Evolutionary conservation across 2,797 vertebrate species (phyloP).

Genomic region (Rhincodon typus): DNA sequence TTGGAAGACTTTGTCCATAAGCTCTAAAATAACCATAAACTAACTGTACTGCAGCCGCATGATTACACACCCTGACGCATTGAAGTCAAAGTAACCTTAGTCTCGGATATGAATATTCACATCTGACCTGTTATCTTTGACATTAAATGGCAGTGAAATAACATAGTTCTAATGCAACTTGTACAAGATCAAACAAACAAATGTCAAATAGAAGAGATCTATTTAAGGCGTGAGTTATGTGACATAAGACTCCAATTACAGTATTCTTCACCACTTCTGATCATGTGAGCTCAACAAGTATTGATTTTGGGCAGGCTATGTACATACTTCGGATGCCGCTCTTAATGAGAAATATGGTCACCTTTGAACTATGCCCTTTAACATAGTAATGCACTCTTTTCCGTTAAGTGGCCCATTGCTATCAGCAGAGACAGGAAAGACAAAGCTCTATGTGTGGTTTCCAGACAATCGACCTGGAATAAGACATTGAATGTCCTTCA

Average conservation of each 20-base stretch:
- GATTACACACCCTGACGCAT: constrained; percentile 15
- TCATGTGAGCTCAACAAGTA: constrained; percentile 57
- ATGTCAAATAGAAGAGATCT: constrained; percentile 37
- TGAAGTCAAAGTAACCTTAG: constrained; percentile 37
- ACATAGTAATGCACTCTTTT: constrained; percentile 57
- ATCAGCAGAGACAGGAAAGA: constrained; percentile 51
- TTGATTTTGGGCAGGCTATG: constrained; percentile 55
- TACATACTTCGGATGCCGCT: constrained; percentile 54
- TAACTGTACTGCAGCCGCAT: neutral
- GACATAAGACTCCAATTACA: constrained; percentile 54
- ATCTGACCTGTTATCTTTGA: constrained; percentile 36
- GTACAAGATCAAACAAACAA: constrained; percentile 37
- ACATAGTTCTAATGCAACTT: constrained; percentile 32
- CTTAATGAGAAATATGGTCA: constrained; percentile 60
- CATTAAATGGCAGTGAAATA: constrained; percentile 36
- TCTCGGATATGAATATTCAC: constrained; percentile 39
- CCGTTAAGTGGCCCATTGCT: constrained; percentile 54
- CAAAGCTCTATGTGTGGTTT: constrained; percentile 33
- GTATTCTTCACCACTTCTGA: constrained; percentile 54
- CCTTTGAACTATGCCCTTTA: constrained; percentile 57
- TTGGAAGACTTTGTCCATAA: neutral
- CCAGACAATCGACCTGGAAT: constrained; percentile 37
- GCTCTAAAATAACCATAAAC: constrained; percentile 30
- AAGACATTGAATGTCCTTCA: constrained; percentile 38
- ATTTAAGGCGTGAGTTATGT: constrained; percentile 30